Base-by-base conservation (phyloP, 2,888 invertebrate genomes). In the Oeneis ivallda region DNA sequence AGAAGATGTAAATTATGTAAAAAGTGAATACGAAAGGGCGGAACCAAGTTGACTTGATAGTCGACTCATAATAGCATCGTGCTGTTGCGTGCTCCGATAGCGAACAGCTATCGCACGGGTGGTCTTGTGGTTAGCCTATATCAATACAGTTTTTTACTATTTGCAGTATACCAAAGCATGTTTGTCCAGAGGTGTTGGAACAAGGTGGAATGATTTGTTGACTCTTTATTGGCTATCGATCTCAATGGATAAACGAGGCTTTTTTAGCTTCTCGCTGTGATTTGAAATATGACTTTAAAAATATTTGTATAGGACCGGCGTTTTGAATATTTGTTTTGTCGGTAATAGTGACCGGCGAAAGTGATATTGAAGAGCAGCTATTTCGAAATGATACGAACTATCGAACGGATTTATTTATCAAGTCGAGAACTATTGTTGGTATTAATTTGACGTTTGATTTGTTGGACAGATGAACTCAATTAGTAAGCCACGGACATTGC, bases 1-100 rank as follows among this genome's bases (percentile, higher is more conserved):
- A 79, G 82, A 77, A 82, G 82, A 90, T 90, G 88, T 90, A 90
- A 90, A 89, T 90, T 84, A 84, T 77, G 79, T 84, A 80, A 85
- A 83, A 85, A 84, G 79, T 83, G 82, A 83, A 84, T 84, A 82
- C 78, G 80, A 80, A 79, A 79, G 78, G 82, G 80, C 80, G 82
- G 81, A 78, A 75, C 77, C 71, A 67, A 74, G 82, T 84, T 17
- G 85, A 85, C 85, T 89, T 86, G 86, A 88, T 87, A 85, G 81
- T 82, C 62, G 52, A 53, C 64, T 66, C 62, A 85, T 88, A 89
- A 89, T 89, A 81, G 78, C 82, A 41, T 56, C 54, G 86, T 84
- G 85, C 89, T 56, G 39, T 86, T 84, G 85, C 89, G 89, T 88
- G 87, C 81, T 76, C 74, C 74, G 77, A 41, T 81, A 76, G 75